phyloP scores from a whole-genome alignment of 2,888 invertebrate species.

The Callyntrura guangdongensis region DNA sequence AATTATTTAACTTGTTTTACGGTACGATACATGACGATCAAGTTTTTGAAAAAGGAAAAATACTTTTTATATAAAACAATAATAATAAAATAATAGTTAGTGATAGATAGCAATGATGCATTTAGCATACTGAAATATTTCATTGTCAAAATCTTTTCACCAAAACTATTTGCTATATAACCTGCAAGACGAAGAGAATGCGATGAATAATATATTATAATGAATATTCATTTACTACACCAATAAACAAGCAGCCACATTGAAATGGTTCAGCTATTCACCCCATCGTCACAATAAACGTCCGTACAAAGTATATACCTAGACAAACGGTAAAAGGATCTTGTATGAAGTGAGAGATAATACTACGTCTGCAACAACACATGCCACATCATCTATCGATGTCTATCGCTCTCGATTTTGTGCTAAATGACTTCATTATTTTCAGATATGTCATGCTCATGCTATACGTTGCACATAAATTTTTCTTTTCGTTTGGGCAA shows the following conservation, averaged over 20 bases:
- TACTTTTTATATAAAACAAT: conserved; percentile 36
- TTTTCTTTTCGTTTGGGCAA: neutral
- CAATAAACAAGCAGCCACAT: neutral
- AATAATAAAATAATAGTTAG: conserved; percentile 24
- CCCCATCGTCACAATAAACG: no score
- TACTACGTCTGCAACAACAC: no score
- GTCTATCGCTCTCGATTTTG: conserved; percentile 1
- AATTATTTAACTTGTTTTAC: conserved; percentile 72
- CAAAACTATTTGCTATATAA: conserved; percentile 58
- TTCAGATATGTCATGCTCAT: neutral
- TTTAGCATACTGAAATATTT: conserved; percentile 1
- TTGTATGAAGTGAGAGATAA: neutral
- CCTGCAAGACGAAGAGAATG: neutral
- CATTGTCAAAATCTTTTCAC: conserved; percentile 65
- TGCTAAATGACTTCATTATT: conserved; percentile 47
- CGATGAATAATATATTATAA: conserved; percentile 6
- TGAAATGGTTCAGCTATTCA: neutral
- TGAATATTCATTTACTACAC: conserved; percentile 40
- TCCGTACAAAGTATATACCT: neutral
- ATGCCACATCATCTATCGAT: neutral
- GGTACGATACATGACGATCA: conserved; percentile 57
- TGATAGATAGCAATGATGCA: conserved; percentile 4
- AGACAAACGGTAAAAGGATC: conserved; percentile 2
- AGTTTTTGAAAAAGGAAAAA: conserved; percentile 49
- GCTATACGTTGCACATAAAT: neutral